Percentiles rank a stretch among this genome's conserved stretches.
Evolutionary conservation across 2,113 vertebrate genomes (phyloP).

Genomic region (Antechinus flavipes): DNA sequence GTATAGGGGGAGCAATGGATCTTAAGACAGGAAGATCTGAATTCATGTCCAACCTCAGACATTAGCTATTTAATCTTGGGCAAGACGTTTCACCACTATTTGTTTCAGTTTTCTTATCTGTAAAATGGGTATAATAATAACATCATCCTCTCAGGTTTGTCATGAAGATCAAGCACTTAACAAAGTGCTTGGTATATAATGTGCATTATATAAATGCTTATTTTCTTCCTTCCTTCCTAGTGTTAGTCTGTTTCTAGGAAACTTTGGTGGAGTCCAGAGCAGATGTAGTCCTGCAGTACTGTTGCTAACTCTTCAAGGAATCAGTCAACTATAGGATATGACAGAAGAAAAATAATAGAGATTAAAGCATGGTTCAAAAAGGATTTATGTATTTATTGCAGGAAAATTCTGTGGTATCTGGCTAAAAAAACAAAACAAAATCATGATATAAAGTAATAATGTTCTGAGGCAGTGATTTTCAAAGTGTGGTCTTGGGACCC

Average conservation of each 20-base stretch:
- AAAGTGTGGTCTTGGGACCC: not conserved
- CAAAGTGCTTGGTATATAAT: not conserved
- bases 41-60: not conserved
- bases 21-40: not conserved
- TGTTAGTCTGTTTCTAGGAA: slow-evolving; percentile 71
- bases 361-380: not conserved
- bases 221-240: slow-evolving; percentile 70
- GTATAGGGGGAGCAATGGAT: not conserved
- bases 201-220: not conserved
- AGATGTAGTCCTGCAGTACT: not conserved
- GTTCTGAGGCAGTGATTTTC: not conserved
- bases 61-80: not conserved
- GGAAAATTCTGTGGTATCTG: too few species aligned
- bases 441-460: not conserved
- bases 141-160: not conserved
- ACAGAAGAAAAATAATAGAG: not conserved
- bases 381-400: not conserved
- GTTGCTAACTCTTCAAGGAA: not conserved
- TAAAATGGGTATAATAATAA: not conserved
- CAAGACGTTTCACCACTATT: not conserved
- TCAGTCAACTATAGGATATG: not conserved
- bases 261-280: not conserved
- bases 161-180: not conserved
- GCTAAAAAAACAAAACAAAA: too few species aligned
- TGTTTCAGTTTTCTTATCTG: not conserved